Base-by-base conservation (phyloP, 2,888 invertebrate species). In the Leptogaster cylindrica region DNA sequence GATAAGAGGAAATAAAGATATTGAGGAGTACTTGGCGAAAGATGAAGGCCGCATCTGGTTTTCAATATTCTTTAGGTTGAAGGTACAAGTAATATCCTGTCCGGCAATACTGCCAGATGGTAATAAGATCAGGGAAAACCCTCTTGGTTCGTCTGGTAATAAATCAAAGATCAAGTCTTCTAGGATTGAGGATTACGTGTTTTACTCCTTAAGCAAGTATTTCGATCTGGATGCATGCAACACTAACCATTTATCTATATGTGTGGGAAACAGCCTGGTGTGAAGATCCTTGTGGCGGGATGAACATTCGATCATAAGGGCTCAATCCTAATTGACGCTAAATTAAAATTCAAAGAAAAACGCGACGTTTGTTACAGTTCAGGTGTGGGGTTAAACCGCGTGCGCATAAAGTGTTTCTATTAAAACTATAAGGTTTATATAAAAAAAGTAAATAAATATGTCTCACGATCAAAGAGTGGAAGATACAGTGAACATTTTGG, bases 161-260 rank as follows among this genome's bases (percentile, higher is more conserved):
- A 31, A 6, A 8, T 6, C 6, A 31, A 7, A 6, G 10, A 31
- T 31, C 31, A 8, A 7, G 31, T 31, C 41, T 41, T 14, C 41
- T 41, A 41, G 41, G 41, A 7, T 41, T 41, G 41, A 3, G 41
- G 41, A 41, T 41, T n/a, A 7, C 2, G 8, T 41, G 41, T 41
- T n/a, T n/a, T 41, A 41, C 41, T 41, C 41, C n/a, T n/a, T 6
- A 39, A n/a, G 10, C 41, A 41, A n/a, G 41, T 41, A 14, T n/a
- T n/a, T 18, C 41, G 12, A 18, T 12, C 5, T 41, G 12, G 18
- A 14, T 8, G 41, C 14, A 41, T 7, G 14, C n/a, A 12, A 18
- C 8, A 18, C 18, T 14, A 41, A n/a, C 16, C 4, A 39, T 16
- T 39, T 14, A 39, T n/a, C 39, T 10, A 7, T 31, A 8, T 31